Evolutionary conservation across 2,113 vertebrate species (phyloP).

Genomic region (Quiscalus mexicanus): DNA sequence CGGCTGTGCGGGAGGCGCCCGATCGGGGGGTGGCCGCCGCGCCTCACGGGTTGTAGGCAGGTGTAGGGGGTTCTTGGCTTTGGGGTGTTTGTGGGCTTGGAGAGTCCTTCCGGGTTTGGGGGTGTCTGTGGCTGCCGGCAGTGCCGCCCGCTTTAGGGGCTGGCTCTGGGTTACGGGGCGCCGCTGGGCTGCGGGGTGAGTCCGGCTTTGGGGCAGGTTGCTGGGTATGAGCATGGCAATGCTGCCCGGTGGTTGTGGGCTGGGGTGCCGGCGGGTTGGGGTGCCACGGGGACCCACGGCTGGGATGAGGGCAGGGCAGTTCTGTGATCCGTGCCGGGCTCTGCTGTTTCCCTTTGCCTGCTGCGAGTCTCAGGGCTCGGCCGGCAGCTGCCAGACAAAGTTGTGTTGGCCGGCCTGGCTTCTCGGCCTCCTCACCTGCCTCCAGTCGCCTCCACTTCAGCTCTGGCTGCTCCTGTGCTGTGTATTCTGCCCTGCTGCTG

Average conservation of each 20-base stretch:
- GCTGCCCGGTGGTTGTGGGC: background rate
- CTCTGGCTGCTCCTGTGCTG: background rate
- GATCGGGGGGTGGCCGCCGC: background rate
- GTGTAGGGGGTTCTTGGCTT: background rate
- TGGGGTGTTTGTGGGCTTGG: background rate
- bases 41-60: background rate
- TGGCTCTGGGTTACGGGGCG: background rate
- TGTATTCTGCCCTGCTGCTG: background rate
- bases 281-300: background rate
- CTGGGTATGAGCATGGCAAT: background rate
- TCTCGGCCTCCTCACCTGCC: background rate
- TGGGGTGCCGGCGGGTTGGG: background rate
- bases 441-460: rapidly evolving
- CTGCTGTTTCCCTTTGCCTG: background rate
- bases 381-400: background rate
- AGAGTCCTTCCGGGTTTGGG: no score
- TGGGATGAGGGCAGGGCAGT: background rate
- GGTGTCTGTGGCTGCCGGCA: background rate
- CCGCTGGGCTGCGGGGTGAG: background rate
- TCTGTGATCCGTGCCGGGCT: background rate
- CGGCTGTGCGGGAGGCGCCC: background rate
- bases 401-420: background rate
- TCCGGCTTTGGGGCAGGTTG: background rate
- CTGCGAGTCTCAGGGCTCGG: background rate
- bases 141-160: background rate